Base-by-base conservation (phyloP, 2,113 vertebrate genomes). In the Pica pica region DNA sequence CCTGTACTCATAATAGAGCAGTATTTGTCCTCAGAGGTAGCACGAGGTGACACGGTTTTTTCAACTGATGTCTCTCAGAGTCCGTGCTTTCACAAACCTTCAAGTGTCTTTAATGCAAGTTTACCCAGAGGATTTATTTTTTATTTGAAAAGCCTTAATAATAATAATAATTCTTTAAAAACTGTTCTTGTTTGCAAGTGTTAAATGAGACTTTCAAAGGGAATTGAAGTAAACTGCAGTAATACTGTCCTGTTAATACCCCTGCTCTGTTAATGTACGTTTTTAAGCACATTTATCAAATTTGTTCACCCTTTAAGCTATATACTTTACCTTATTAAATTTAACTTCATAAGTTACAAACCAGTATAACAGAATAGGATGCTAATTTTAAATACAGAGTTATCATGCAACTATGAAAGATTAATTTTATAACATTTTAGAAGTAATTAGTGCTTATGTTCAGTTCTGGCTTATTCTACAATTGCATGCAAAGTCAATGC, bases 61-160 rank as follows among this genome's bases (percentile, higher is more conserved):
- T 52, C 11, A 83, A 1, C 60, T 70, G 59, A 94, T 94, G 97
- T 97, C 82, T 89, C 65, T 82, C 88, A 91, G n/a, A 97, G 93
- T 96, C 95, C 85, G 44, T 90, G 85, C 94, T 95, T 93, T 94
- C 83, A 73, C 31, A 92, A 87, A 89, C 88, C 86, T 95, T 96
- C 74, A 94, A 95, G 97, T 97, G 97, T 98, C 97, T 97, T 96
- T 95, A 95, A 95, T 87, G 73, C 42, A 76, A 52, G 85, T 33
- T 84, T 67, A 94, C 68, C 80, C 78, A 93, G 86, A 89, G 31
- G 89, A 90, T 87, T 94, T 92, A 64, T 46, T 79, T 86, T 59
- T 76, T 70, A 77, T 96, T 95, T 95, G 64, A 89, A 86, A 95
- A 95, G 97, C 98, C 98, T 98, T 98, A 97, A 97, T 82, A 80